Percentiles rank a stretch among this genome's conserved stretches.
Evolutionary conservation across 1,140 invertebrate genomes (phyloP).

Genomic region (Papilio helenus): DNA sequence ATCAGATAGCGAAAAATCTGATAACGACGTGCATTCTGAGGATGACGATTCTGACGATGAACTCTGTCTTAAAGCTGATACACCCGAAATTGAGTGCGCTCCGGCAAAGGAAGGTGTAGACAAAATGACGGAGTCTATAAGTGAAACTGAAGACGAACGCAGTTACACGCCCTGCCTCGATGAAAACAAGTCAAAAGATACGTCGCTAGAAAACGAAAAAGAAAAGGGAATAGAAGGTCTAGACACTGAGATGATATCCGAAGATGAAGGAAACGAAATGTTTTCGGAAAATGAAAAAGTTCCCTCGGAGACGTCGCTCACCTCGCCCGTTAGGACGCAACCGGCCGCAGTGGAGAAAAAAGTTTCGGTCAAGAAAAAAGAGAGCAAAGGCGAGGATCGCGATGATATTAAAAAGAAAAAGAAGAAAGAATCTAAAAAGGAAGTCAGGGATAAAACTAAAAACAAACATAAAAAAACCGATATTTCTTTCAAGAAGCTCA

Average conservation of each 20-base stretch:
- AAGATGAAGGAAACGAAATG: constrained; percentile 85
- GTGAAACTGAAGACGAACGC: constrained; percentile 84
- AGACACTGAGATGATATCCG: constrained; percentile 89
- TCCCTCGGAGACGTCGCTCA: constrained; percentile 61
- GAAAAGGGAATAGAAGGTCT: constrained; percentile 84
- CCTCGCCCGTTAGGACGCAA: constrained; percentile 61
- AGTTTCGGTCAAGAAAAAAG: constrained; percentile 85
- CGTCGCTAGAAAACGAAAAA: constrained; percentile 70
- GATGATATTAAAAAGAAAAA: constrained; percentile 70
- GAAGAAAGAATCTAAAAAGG: constrained; percentile 74
- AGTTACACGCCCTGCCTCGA: constrained; percentile 87
- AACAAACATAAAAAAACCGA: constrained; percentile 65
- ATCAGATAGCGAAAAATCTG: constrained; percentile 31
- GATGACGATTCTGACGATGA: constrained; percentile 44
- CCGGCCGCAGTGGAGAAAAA: constrained; percentile 79
- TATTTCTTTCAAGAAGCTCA: constrained; percentile 91
- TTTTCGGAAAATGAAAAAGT: constrained; percentile 82
- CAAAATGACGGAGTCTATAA: constrained; percentile 85
- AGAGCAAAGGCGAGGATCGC: constrained; percentile 49
- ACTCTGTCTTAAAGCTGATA: constrained; percentile 31
- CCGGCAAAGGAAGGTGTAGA: constrained; percentile 60
- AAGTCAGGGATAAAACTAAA: constrained; percentile 75
- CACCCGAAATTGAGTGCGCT: constrained; percentile 41
- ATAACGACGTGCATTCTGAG: constrained; percentile 46
- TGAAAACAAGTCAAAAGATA: constrained; percentile 83